Conservation (phyloP, 2,888 invertebrate species). For the Galerucella calmariensis region DNA sequence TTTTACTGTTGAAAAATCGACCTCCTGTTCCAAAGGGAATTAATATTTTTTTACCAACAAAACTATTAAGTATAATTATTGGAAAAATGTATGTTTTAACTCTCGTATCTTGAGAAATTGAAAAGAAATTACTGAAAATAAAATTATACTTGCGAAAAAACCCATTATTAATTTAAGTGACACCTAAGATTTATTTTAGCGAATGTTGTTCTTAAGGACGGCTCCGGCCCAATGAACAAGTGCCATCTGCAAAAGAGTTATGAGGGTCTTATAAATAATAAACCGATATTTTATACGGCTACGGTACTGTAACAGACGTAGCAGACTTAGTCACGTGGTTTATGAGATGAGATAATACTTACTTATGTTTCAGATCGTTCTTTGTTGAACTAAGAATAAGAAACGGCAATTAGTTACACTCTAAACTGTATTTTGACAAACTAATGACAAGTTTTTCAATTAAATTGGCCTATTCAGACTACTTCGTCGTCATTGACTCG, state of each 20-base stretch:
- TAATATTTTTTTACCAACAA: no score
- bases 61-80: not conserved
- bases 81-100: not conserved
- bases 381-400: not conserved
- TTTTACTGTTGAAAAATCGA: no score
- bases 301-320: slow-evolving; percentile 61
- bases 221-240: slow-evolving; percentile 48
- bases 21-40: no score
- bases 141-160: slow-evolving; percentile 18
- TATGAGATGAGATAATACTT: slow-evolving; percentile 51
- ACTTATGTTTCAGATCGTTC: slow-evolving; percentile 4
- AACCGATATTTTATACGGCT: slow-evolving; percentile 61
- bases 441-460: no score
- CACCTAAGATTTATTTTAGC: slow-evolving; percentile 34
- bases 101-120: not conserved
- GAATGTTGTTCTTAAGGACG: slow-evolving; percentile 42
- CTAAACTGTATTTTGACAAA: not conserved
- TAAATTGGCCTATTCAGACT: no score
- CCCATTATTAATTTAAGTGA: slow-evolving; percentile 32
- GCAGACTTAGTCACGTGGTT: slow-evolving; percentile 54
- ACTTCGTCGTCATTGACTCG: no score
- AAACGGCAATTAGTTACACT: slow-evolving; percentile 5
- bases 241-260: slow-evolving; percentile 62
- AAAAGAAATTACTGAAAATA: slow-evolving; percentile 8
- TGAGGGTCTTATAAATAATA: slow-evolving; percentile 63